Conservation (phyloP, 2,888 invertebrate genomes). For the Argyresthia goedartella region DNA sequence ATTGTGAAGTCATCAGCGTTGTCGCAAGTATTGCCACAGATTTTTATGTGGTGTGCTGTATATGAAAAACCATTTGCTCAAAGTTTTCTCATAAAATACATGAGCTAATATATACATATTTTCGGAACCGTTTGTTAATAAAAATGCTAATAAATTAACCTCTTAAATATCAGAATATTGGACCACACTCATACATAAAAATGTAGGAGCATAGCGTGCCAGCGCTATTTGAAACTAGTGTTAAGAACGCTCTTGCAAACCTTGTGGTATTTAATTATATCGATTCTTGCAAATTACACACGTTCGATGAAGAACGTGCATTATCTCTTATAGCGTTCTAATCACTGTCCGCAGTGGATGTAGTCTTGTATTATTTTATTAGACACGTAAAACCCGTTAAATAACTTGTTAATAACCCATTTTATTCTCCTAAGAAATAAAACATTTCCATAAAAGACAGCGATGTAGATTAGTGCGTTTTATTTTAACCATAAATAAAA, state of each 20-base stretch:
- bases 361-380: no score
- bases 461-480: constrained; percentile 35
- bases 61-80: neutral
- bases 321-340: neutral
- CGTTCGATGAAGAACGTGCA: neutral
- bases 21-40: neutral
- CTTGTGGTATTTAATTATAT: neutral
- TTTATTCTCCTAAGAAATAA: constrained; percentile 25
- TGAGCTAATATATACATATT: no score
- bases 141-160: no score
- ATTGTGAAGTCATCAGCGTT: neutral
- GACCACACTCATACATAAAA: no score
- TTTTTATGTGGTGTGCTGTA: neutral
- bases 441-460: constrained; percentile 37
- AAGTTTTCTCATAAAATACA: no score
- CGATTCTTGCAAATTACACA: no score
- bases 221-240: no score
- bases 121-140: no score
- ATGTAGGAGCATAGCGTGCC: no score
- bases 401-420: neutral
- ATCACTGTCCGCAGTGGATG: neutral
- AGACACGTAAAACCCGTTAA: no score
- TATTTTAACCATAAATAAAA: constrained; percentile 4
- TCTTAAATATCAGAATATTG: no score
- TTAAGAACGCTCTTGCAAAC: no score